A percentile compares a stretch with the other conserved stretches of the same genome.
phyloP scores from a whole-genome alignment of 2,888 invertebrate species.

The Parnassius smintheus region DNA sequence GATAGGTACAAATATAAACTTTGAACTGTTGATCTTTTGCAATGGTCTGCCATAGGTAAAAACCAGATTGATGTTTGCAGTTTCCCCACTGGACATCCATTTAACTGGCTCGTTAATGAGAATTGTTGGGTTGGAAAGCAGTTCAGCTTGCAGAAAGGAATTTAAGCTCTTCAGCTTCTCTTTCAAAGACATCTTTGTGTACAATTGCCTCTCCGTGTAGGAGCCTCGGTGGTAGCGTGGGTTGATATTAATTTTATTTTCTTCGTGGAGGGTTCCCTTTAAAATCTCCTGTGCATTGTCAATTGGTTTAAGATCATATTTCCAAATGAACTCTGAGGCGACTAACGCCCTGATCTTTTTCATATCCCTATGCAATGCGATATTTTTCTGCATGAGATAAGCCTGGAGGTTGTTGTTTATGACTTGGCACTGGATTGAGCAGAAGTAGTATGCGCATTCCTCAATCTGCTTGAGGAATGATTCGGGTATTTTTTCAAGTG shows the following conservation, averaged over 20 bases:
- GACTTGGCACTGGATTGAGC: conserved; percentile 83
- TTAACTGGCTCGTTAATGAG: conserved; percentile 55
- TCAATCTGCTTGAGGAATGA: conserved; percentile 84
- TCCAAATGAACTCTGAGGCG: conserved; percentile 80
- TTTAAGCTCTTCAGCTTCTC: conserved; percentile 73
- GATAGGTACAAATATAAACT: conserved; percentile 78
- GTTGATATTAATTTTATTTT: conserved; percentile 69
- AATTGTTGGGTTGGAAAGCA: conserved; percentile 63
- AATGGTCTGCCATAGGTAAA: conserved; percentile 78
- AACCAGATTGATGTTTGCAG: conserved; percentile 43
- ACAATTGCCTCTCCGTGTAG: conserved; percentile 78
- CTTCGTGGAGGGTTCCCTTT: conserved; percentile 65
- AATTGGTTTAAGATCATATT: conserved; percentile 80
- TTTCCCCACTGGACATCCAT: conserved; percentile 50
- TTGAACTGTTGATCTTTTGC: conserved; percentile 79
- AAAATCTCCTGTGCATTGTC: conserved; percentile 70
- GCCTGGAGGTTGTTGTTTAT: conserved; percentile 85
- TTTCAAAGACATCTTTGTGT: conserved; percentile 65
- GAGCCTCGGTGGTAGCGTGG: conserved; percentile 79
- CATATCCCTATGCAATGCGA: conserved; percentile 58
- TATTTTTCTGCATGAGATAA: conserved; percentile 77
- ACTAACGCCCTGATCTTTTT: conserved; percentile 74
- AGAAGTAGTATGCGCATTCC: conserved; percentile 84
- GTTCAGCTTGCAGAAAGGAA: conserved; percentile 62
- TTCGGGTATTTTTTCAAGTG: conserved; percentile 79